Evolutionary conservation across 2,797 vertebrate species (phyloP), one percentile per base, ranked within the genome.

Genomic region (Onychomys torridus): DNA sequence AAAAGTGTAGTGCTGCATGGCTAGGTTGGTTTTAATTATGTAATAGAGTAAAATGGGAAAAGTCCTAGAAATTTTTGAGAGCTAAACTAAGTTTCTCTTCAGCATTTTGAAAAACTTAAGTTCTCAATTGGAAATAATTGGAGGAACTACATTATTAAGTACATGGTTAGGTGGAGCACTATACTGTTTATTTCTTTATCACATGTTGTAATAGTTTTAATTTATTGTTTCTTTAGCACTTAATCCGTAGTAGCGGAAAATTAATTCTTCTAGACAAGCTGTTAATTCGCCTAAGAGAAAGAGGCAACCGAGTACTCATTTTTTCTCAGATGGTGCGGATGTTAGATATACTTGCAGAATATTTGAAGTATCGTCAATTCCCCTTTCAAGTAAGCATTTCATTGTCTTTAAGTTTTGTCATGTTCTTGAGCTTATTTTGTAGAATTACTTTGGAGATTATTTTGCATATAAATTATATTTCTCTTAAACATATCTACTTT

Each of bases 251-350:
- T 98, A 99, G 99, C 27, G 99, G 99, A 89, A 99, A 99, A 98
- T 98, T 99, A 93, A 99, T 99, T 97, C 99, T 99, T 96, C 98
- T 99, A 98, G 99, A 99, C 98, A 99, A 99, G 97, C 98, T 99
- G 79, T 98, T 99, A 98, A 98, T 99, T 96, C 99, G 99, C 90
- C 98, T 99, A 86, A 99, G 99, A 98, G 99, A 99, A 98, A 99
- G 99, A 94, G 99, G 99, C 88, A 99, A 99, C 98, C 98, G 99
- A 98, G 99, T 99, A 65, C 99, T 99, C 93, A 99, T 99, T 98
- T 99, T 99, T 98, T 99, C 99, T 96, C 99, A 99, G 98, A 99
- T 99, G 99, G 99, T 99, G 96, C 99, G 99, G 98, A 99, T 99
- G 99, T 99, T 99, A 98, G 99, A 99, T 98, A 99, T 99, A 98